phyloP scores from a whole-genome alignment of 2,113 vertebrate genomes.

The Gambusia holbrooki region DNA sequence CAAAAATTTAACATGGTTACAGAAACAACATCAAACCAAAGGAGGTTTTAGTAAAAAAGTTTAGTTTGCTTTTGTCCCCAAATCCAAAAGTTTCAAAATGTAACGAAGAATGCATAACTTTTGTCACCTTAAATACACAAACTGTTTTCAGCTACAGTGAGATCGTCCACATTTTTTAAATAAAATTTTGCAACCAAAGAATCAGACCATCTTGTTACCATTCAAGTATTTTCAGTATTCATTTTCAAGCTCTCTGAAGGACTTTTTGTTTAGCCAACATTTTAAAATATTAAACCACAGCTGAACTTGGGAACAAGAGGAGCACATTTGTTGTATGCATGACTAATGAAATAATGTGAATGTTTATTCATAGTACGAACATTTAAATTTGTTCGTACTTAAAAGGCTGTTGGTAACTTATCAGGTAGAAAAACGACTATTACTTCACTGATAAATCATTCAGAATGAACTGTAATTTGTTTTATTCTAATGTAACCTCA shows the following conservation, averaged over 20 bases:
- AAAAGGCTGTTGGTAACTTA: neutral
- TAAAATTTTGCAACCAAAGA: neutral
- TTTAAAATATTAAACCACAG: neutral
- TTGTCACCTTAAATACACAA: no score
- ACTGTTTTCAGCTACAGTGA: no score
- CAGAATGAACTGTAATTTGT: neutral
- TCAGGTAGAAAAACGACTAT: neutral
- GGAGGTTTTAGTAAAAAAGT: no score
- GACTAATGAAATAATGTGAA: neutral
- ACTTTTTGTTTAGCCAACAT: neutral
- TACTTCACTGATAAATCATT: neutral
- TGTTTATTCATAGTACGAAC: neutral
- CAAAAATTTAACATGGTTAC: no score
- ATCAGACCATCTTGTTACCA: neutral
- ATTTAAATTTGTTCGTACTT: neutral
- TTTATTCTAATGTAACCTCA: neutral
- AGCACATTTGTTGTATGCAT: neutral
- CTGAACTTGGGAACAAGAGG: neutral
- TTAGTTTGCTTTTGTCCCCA: no score
- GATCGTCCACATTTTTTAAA: no score
- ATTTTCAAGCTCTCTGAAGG: no score
- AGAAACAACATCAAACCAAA: no score
- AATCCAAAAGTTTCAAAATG: no score
- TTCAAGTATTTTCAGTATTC: neutral
- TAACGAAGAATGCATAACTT: no score